These are phyloP conservation scores for Argyresthia albistria DNA, from an alignment of 2,888 invertebrate genomes.

Conservation along the genomic window DNA sequence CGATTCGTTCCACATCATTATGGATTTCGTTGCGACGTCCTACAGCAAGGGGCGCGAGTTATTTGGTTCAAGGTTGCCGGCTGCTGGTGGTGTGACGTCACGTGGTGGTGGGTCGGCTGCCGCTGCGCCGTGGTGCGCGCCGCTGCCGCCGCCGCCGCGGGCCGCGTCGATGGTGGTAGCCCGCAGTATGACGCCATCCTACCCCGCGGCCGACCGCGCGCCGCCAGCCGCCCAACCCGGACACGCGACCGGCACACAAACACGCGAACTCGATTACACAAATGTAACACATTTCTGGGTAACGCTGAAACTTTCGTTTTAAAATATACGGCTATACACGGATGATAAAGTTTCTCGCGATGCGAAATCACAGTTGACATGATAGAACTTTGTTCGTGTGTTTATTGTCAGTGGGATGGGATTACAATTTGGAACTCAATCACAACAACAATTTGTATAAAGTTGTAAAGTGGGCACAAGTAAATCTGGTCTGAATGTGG, in stretches of 20 bases:
- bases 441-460: no score
- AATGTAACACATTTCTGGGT: no score
- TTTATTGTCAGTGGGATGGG: no score
- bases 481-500: no score
- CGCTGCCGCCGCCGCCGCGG: slow-evolving; percentile 28
- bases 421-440: no score
- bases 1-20: background rate
- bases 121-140: slow-evolving; percentile 1
- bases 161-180: slow-evolving; percentile 26
- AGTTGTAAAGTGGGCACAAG: no score
- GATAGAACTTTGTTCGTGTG: no score
- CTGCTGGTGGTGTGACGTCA: background rate
- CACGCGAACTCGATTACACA: background rate
- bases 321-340: no score
- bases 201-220: slow-evolving; percentile 17
- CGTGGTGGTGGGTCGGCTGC: slow-evolving; percentile 1
- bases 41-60: background rate
- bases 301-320: no score
- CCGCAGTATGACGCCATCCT: slow-evolving; percentile 65
- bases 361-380: no score
- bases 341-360: no score
- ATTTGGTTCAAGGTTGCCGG: slow-evolving; percentile 3
- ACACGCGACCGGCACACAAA: background rate
- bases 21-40: background rate
- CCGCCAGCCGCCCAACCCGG: slow-evolving; percentile 26